Evolutionary conservation across 2,888 invertebrate species (phyloP), one percentile per base, ranked within the genome.

Genomic region (Drosophila maculinotata): DNA sequence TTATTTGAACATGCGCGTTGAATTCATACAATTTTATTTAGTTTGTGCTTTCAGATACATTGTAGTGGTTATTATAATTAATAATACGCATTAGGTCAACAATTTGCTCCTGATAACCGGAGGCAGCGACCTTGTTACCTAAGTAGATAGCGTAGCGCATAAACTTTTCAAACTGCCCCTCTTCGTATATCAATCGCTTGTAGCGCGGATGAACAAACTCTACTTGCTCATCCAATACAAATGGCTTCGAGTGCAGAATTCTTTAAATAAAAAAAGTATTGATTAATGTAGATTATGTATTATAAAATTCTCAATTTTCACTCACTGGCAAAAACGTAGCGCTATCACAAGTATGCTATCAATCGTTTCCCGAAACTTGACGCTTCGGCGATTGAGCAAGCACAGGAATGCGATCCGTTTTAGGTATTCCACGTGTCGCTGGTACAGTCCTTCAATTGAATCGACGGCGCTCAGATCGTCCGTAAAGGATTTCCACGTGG

Each of bases 331-430:
- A 69, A 91, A 91, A 83, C 95, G 94, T 69, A 96, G 89, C 31
- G 95, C 94, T 6, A 96, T 94, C 45, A 94, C 94, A 80, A 96
- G 95, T 14, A 95, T 94, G 89, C 94, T 94, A 53, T 95, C 94
- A 30, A 96, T 91, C 0, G 95, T 92, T 74, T 94, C 94, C 89
- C 94, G 94, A 30, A 96, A 93, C 2, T 94, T 94, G 25, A 93
- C 93, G 26, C 95, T 95, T 49, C 94, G 93, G 56, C 94, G 93
- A 77, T 95, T 96, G 3, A 96, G 89, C 78, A 96, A 93, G 75
- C 96, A 96, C 76, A 96, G 93, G 79, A 95, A 96, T 33, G 95
- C 90, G 33, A 96, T 94, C 72, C 94, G 94, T 90, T 96, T 96
- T 3, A 97, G 93, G 84, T 96, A 96, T 0, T 92, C 92, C 8